These are phyloP conservation scores for Molorchus minor DNA, from an alignment of 2,888 invertebrate species.

Conservation along the genomic window DNA sequence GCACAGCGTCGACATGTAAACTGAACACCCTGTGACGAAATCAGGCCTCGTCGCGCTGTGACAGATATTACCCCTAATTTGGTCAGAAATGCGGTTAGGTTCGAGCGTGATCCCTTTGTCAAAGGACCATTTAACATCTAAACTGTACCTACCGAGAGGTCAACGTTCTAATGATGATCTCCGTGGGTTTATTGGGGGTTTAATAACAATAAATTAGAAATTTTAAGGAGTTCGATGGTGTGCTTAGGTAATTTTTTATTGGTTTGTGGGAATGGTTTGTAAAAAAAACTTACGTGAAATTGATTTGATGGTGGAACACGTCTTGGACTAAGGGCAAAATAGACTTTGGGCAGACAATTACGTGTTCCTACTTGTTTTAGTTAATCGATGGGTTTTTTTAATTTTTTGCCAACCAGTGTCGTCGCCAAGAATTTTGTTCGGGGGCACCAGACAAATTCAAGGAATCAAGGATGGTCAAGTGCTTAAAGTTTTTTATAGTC, in stretches of 20 bases:
- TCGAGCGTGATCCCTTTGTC: slow-evolving; percentile 26
- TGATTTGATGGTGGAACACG: no score
- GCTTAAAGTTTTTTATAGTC: no score
- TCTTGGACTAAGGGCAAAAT: no score
- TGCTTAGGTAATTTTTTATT: neutral
- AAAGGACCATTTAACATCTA: slow-evolving; percentile 11
- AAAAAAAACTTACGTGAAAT: no score
- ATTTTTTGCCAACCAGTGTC: neutral
- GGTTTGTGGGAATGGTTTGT: neutral
- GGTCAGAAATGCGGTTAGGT: slow-evolving; percentile 51
- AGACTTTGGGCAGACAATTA: neutral
- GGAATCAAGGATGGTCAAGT: no score
- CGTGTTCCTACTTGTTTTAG: neutral
- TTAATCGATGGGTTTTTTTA: neutral
- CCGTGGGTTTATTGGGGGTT: slow-evolving; percentile 4
- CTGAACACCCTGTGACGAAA: slow-evolving; percentile 47
- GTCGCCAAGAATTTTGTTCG: no score
- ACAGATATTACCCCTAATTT: slow-evolving; percentile 46
- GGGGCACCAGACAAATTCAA: no score
- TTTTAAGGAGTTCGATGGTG: neutral
- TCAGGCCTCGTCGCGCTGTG: slow-evolving; percentile 46
- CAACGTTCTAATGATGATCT: slow-evolving; percentile 9
- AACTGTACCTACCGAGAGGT: slow-evolving; percentile 10
- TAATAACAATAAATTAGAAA: slow-evolving; percentile 4
- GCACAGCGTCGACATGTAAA: slow-evolving; percentile 37